Conservation (phyloP, 2,113 vertebrate species). For the Spizaetus ornatus region DNA sequence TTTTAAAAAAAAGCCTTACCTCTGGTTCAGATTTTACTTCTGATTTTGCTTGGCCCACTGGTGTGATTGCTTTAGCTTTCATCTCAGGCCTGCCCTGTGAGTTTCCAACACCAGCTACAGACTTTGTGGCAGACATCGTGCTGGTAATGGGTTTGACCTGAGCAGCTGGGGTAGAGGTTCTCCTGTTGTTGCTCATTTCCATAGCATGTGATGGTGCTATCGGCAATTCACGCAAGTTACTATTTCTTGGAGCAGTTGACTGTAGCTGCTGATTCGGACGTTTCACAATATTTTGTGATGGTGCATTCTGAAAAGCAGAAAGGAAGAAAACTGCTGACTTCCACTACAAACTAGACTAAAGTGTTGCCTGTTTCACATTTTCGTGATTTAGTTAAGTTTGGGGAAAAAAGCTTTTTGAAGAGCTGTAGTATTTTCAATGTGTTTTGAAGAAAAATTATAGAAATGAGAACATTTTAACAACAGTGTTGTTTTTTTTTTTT, state of each 20-base stretch:
- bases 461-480: neutral
- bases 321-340: neutral
- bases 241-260: conserved; percentile 80
- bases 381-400: neutral
- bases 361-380: neutral
- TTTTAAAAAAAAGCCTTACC: conserved; percentile 58
- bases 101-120: conserved; percentile 8
- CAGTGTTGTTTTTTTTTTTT: neutral
- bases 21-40: conserved; percentile 70
- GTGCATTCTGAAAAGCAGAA: conserved; percentile 70
- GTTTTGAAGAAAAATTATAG: neutral
- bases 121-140: conserved; percentile 21
- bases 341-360: neutral
- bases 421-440: neutral
- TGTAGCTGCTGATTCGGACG: conserved; percentile 83
- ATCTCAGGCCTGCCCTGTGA: conserved; percentile 70
- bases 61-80: conserved; percentile 60
- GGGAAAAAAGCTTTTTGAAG: neutral
- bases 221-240: conserved; percentile 91
- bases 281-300: conserved; percentile 73
- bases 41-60: conserved; percentile 61
- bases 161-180: conserved; percentile 70
- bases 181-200: conserved; percentile 67
- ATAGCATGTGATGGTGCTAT: conserved; percentile 81
- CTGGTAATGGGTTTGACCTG: conserved; percentile 78